Percentiles rank a stretch among this genome's conserved stretches.
Evolutionary conservation across 2,797 vertebrate species (phyloP).

Genomic region (Perdix hodgsoniae): DNA sequence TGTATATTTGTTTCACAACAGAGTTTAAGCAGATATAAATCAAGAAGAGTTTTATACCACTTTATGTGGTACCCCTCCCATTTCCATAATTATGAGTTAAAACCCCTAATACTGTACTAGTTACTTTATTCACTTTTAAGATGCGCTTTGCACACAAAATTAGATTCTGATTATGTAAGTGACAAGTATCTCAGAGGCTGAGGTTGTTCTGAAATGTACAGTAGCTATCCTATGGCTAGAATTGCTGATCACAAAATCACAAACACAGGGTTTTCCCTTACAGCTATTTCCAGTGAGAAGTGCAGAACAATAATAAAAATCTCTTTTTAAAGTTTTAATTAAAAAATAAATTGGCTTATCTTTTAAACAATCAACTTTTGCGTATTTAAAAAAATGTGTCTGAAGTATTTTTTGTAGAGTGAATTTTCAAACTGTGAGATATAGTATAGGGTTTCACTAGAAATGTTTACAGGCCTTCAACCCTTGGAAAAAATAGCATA

Average conservation of each 20-base stretch:
- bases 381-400: not conserved
- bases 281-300: not conserved
- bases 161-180: not conserved
- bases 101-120: not conserved
- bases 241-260: not conserved
- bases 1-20: not conserved
- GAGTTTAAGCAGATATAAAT: not conserved
- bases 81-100: not conserved
- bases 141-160: not conserved
- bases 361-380: not conserved
- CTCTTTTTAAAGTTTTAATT: not conserved
- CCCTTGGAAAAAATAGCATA: not conserved
- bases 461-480: not conserved
- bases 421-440: not conserved
- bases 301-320: not conserved
- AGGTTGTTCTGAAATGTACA: not conserved
- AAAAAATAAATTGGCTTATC: not conserved
- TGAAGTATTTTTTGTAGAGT: not conserved
- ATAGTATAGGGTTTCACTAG: not conserved
- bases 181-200: not conserved
- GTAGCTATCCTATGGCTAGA: not conserved
- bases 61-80: not conserved
- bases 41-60: not conserved
- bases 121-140: not conserved
- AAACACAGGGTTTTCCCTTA: not conserved